Conservation (phyloP, 2,797 vertebrate species). For the Phrynocephalus guinanensis region DNA sequence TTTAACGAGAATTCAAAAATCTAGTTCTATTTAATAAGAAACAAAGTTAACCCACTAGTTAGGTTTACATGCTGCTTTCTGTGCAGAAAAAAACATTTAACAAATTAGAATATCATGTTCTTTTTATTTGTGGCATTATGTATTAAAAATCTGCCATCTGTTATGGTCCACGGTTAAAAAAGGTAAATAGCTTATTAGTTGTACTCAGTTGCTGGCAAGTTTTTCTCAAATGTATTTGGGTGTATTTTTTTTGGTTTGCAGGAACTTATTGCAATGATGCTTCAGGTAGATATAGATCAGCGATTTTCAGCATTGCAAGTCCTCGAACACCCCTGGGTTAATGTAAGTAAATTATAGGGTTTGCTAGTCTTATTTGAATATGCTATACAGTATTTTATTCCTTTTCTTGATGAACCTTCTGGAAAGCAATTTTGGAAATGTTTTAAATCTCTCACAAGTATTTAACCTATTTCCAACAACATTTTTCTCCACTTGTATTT, state of each 20-base stretch:
- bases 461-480: neutral
- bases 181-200: neutral
- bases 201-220: constrained; percentile 30
- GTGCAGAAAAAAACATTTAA: constrained; percentile 46
- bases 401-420: constrained; percentile 35
- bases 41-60: constrained; percentile 11
- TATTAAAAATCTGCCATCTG: constrained; percentile 39
- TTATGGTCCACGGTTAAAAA: constrained; percentile 26
- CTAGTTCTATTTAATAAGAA: constrained; percentile 1
- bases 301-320: constrained; percentile 92
- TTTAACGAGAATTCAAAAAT: fast-evolving
- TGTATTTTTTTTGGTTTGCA: constrained; percentile 69
- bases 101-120: constrained; percentile 39
- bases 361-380: constrained; percentile 23
- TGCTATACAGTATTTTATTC: constrained; percentile 11
- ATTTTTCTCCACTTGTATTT: constrained; percentile 2
- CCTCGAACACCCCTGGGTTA: constrained; percentile 96
- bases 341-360: constrained; percentile 83
- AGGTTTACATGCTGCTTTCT: constrained; percentile 26
- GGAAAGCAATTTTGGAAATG: constrained; percentile 41
- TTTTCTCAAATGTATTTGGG: constrained; percentile 15
- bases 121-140: constrained; percentile 47
- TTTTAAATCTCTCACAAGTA: constrained; percentile 39
- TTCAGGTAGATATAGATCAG: constrained; percentile 89
- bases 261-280: constrained; percentile 94